phyloP scores from a whole-genome alignment of 2,797 vertebrate genomes.

The Hypotaenidia philippensis region DNA sequence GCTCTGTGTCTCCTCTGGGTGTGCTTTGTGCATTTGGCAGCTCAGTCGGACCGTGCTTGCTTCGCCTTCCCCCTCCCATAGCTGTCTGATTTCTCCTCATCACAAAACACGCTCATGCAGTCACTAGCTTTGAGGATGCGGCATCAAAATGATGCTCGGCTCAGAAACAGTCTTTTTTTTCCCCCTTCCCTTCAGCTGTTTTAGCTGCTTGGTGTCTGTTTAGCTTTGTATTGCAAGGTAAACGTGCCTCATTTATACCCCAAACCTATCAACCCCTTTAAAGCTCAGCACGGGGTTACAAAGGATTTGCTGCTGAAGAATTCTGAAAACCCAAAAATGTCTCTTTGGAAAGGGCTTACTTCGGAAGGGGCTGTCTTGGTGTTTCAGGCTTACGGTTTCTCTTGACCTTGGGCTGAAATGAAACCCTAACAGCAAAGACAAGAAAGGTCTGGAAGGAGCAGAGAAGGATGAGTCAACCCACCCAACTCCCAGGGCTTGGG shows the following conservation, averaged over 20 bases:
- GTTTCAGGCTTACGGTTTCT: neutral
- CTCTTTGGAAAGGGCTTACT: neutral
- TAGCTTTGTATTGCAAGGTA: neutral
- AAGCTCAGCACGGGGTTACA: neutral
- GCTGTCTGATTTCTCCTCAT: neutral
- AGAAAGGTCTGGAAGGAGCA: neutral
- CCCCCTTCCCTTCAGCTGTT: neutral
- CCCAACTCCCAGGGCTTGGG: rapidly evolving
- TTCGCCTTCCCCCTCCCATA: neutral
- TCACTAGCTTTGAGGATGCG: neutral
- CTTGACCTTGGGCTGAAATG: neutral
- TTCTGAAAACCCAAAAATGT: neutral
- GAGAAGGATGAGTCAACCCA: neutral
- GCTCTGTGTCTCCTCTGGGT: neutral
- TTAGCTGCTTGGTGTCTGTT: neutral
- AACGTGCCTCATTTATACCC: neutral
- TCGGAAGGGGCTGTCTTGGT: no score
- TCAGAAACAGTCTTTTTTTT: neutral
- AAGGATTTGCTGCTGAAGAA: neutral
- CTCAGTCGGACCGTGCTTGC: neutral
- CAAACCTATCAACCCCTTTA: neutral
- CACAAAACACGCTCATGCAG: neutral
- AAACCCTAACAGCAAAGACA: neutral
- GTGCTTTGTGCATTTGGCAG: neutral
- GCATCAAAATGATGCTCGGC: neutral